Evolutionary conservation across 1,140 invertebrate species (phyloP).

Genomic region (Drosophila triauraria): DNA sequence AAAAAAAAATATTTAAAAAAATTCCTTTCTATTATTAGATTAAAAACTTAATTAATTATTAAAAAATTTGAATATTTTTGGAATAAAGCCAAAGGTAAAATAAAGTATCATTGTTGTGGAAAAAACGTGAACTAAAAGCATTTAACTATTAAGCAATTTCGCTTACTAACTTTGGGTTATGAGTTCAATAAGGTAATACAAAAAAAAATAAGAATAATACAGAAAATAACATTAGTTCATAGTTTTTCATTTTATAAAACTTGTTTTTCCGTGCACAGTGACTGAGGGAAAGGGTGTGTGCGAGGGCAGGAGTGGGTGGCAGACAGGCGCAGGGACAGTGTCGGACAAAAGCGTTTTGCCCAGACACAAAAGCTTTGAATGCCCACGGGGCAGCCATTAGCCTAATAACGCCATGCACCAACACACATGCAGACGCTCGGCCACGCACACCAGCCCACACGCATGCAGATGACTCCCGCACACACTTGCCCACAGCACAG

Average conservation of each 20-base stretch:
- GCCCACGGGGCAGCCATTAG: constrained; percentile 79
- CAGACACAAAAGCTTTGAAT: constrained; percentile 80
- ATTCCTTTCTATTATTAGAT: too few species aligned
- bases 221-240: neutral
- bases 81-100: too few species aligned
- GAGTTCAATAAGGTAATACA: too few species aligned
- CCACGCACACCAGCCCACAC: constrained; percentile 20
- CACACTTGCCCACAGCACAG: constrained; percentile 10
- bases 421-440: constrained; percentile 28
- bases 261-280: neutral
- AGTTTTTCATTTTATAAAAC: too few species aligned
- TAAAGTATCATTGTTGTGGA: too few species aligned
- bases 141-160: too few species aligned
- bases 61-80: too few species aligned
- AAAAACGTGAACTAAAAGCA: too few species aligned
- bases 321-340: constrained; percentile 26
- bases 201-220: neutral
- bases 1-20: too few species aligned
- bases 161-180: too few species aligned
- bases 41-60: too few species aligned
- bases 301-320: neutral
- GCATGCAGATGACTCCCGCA: constrained; percentile 16
- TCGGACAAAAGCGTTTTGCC: constrained; percentile 69
- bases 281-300: too few species aligned
- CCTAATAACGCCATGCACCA: constrained; percentile 73